Conservation (phyloP, 2,888 invertebrate genomes). For the Aquatica leii region DNA sequence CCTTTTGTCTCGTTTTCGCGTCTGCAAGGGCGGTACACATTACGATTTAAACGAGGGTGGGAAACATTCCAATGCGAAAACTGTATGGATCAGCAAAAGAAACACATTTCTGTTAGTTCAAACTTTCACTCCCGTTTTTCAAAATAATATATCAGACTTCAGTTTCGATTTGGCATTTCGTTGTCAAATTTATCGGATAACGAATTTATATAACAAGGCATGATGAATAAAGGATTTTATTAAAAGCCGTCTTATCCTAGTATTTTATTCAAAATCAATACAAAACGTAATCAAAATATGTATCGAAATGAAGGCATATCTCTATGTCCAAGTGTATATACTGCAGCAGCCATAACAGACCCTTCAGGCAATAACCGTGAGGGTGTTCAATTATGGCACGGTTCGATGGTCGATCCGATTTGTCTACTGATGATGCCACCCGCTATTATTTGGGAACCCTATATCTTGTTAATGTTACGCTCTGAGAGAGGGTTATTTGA, state of each 20-base stretch:
- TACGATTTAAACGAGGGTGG: conserved; percentile 16
- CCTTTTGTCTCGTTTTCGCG: conserved; percentile 33
- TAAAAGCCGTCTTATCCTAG: too few species aligned
- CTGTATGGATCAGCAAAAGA: conserved; percentile 28
- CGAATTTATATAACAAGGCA: neutral
- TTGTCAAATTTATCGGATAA: neutral
- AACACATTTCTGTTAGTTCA: conserved; percentile 13
- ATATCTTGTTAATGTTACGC: conserved; percentile 41
- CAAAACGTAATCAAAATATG: conserved; percentile 19
- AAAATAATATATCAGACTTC: conserved; percentile 14
- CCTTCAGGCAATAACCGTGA: conserved; percentile 44
- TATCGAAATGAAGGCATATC: conserved; percentile 24
- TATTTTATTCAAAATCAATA: neutral
- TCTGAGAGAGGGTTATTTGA: conserved; percentile 21
- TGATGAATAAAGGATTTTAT: neutral
- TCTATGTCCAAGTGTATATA: conserved; percentile 15
- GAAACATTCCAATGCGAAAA: conserved; percentile 17
- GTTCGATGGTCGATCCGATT: conserved; percentile 50
- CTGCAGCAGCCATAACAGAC: conserved; percentile 19
- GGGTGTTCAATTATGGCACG: conserved; percentile 49
- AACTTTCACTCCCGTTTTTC: neutral
- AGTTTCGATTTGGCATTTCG: conserved; percentile 1
- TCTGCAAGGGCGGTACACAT: conserved; percentile 19
- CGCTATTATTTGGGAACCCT: conserved; percentile 28
- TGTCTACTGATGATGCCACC: conserved; percentile 40